Evolutionary conservation across 2,888 invertebrate species (phyloP).

Genomic region (Rhopalosiphum nymphaeae): DNA sequence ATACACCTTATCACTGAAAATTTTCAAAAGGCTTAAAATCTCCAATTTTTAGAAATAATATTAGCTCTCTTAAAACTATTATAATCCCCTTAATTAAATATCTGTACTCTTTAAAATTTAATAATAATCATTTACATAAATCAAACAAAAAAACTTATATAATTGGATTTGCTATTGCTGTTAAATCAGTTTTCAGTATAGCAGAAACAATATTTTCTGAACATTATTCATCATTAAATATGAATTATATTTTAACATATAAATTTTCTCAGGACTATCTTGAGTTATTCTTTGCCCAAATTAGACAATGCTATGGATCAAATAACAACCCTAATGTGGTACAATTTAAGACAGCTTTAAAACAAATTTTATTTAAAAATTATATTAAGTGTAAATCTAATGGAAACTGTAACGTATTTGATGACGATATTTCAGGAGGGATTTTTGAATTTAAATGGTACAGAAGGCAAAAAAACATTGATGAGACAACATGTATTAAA

Average conservation of each 20-base stretch:
- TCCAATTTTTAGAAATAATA: constrained; percentile 5
- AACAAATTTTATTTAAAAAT: constrained; percentile 3
- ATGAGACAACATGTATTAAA: neutral
- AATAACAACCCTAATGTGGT: neutral
- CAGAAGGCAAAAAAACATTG: neutral
- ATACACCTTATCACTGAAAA: neutral
- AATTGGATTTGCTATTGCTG: neutral
- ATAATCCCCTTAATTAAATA: constrained; percentile 13
- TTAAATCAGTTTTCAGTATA: neutral
- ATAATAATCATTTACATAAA: neutral
- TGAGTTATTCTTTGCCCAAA: neutral
- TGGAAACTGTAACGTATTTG: neutral
- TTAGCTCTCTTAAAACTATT: neutral
- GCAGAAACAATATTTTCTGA: neutral
- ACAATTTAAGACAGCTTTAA: constrained; percentile 3
- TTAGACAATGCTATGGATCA: neutral
- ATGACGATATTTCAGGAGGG: neutral
- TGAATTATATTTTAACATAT: too few relatives aligned
- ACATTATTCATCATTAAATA: neutral
- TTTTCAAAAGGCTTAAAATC: constrained; percentile 9
- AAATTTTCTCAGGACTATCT: neutral
- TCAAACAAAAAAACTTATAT: constrained; percentile 36
- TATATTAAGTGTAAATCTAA: neutral
- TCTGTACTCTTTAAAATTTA: constrained; percentile 21
- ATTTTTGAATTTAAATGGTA: constrained; percentile 26